These are phyloP conservation scores for Cephus spinipes DNA, from an alignment of 2,888 invertebrate species.

Conservation along the genomic window DNA sequence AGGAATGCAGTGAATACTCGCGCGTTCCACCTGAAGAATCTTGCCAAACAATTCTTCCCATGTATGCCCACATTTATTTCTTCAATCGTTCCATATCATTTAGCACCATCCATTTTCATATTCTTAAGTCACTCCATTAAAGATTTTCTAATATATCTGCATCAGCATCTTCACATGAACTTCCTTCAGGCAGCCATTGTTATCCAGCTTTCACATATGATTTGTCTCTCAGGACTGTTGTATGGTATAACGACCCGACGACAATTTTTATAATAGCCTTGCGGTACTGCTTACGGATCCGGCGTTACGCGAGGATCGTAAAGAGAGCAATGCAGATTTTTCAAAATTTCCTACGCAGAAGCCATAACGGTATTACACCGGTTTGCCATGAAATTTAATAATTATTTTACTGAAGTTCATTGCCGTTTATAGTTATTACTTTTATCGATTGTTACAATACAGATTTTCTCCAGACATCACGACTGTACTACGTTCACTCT, in stretches of 20 bases:
- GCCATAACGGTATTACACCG: not conserved
- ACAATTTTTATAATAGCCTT: not conserved
- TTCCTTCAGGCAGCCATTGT: not conserved
- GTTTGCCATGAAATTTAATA: not conserved
- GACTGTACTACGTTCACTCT: not conserved
- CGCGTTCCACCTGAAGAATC: not conserved
- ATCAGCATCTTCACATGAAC: not conserved
- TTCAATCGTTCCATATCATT: not conserved
- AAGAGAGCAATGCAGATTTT: not conserved
- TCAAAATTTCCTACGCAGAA: not conserved
- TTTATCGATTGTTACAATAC: not conserved
- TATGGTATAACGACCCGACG: not conserved
- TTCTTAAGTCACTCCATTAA: not conserved
- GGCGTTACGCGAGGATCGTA: not conserved
- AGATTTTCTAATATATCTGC: not conserved
- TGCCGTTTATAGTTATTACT: not conserved
- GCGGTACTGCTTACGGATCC: not conserved
- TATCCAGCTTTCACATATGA: not conserved
- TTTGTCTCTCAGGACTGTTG: not conserved
- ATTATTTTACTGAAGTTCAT: not conserved
- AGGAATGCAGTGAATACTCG: not conserved
- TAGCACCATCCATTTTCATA: not conserved
- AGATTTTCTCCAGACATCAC: not conserved
- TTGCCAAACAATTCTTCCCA: not conserved
- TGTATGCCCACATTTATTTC: not conserved